Evolutionary conservation across 2,113 vertebrate genomes (phyloP), one percentile per base, ranked within the genome.

Genomic region (Accipiter cooperii): DNA sequence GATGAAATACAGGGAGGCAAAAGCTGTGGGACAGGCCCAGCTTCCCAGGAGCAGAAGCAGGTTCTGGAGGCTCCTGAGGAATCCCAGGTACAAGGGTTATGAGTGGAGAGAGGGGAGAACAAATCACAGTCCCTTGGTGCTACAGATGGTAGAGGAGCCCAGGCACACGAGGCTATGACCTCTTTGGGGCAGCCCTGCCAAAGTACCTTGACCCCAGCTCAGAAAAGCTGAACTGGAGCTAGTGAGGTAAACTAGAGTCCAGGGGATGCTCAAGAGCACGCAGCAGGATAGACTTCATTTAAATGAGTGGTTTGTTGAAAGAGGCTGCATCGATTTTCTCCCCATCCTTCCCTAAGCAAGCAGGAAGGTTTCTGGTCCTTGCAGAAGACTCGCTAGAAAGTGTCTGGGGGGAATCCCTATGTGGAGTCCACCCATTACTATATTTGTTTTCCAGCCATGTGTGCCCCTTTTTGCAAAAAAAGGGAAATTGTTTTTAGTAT

Each of bases 121-220:
- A 31, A 51, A 10, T 24, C 22, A 2, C 77, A 22, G 87, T 22
- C 44, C 34, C 28, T 29, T 5, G 36, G 22, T 29, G 36, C 60
- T 86, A 52, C 13, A 47, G 40, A 7, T 5, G 24, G 24, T 26
- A 33, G 25, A 57, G 42, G 12, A 31, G 49, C 26, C 36, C 74
- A 28, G 40, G 55, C 4, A 1, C 34, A 20, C 2, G 4, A 63
- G 17, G 52, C 5, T 38, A 4, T 1, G 57, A 94, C 58, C 29
- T 40, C 17, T 24, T 36, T 17, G 44, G 64, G 26, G 34, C 36
- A 76, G 60, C 46, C 11, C 36, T 63, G 31, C 65, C 61, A 46
- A 76, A 83, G 44, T 28, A 33, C 25, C 76, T 65, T 0, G 0
- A 55, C 0, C 9, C 28, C 29, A 28, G 44, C 79, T 80, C 83